Evolutionary conservation across 2,113 vertebrate genomes (phyloP).

Genomic region (Alligator mississippiensis): DNA sequence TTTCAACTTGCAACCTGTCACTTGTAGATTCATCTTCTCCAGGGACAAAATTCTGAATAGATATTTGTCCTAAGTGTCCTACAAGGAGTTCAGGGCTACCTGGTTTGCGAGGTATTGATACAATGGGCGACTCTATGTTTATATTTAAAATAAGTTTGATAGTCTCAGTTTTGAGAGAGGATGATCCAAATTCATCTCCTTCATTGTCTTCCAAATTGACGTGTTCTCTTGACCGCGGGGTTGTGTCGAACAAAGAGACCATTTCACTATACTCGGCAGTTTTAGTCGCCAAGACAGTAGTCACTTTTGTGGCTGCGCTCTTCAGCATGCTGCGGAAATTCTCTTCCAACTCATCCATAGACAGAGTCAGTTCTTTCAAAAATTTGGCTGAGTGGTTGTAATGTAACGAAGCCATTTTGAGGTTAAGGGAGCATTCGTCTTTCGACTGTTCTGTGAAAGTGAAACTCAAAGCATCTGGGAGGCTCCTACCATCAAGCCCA

Average conservation of each 20-base stretch:
- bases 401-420: constrained; percentile 96
- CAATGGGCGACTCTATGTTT: constrained; percentile 94
- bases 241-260: constrained; percentile 93
- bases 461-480: constrained; percentile 91
- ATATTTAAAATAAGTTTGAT: constrained; percentile 94
- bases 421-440: constrained; percentile 89
- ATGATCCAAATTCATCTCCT: constrained; percentile 57
- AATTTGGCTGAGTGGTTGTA: constrained; percentile 98
- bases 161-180: constrained; percentile 73
- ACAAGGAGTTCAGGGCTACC: constrained; percentile 93
- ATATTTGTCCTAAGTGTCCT: constrained; percentile 94
- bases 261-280: constrained; percentile 97
- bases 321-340: constrained; percentile 95
- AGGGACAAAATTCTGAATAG: constrained; percentile 91
- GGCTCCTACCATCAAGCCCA: constrained; percentile 70
- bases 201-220: constrained; percentile 82
- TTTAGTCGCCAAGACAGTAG: constrained; percentile 93
- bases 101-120: constrained; percentile 92
- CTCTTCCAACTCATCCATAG: constrained; percentile 95
- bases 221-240: constrained; percentile 79
- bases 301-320: constrained; percentile 93
- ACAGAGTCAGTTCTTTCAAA: constrained; percentile 91
- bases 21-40: constrained; percentile 86
- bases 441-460: constrained; percentile 86
- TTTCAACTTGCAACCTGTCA: constrained; percentile 91